A percentile compares a stretch with the other conserved stretches of the same genome.
Conservation (phyloP, 2,113 vertebrate species). For the Platysteira castanea region DNA sequence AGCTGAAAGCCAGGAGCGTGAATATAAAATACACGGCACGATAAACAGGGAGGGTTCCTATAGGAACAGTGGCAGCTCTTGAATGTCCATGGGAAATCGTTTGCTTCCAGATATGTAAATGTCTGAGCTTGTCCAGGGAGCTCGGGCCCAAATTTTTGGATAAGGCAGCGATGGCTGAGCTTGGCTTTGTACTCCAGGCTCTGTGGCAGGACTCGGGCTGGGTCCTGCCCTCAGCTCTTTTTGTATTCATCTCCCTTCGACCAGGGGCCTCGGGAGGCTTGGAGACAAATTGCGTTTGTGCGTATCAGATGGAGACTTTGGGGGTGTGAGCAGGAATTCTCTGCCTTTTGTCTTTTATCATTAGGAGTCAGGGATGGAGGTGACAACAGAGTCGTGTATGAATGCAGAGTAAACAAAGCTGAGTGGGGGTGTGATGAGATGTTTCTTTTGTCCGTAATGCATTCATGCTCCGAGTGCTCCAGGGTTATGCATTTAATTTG, state of each 20-base stretch:
- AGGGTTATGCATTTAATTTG: constrained; percentile 64
- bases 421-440: constrained; percentile 51
- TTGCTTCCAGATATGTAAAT: neutral
- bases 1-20: neutral
- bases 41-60: neutral
- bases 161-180: neutral
- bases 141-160: neutral
- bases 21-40: neutral
- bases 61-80: neutral
- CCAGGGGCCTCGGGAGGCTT: neutral
- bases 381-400: constrained; percentile 42
- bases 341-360: constrained; percentile 57
- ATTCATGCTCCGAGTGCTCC: constrained; percentile 55
- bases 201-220: neutral
- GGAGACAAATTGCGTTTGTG: constrained; percentile 18
- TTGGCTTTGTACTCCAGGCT: neutral
- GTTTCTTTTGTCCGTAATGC: constrained; percentile 59
- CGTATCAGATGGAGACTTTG: constrained; percentile 37
- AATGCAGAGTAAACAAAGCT: constrained; percentile 56
- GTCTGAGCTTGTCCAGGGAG: neutral
- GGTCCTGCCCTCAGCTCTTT: neutral
- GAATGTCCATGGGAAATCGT: neutral
- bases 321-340: constrained; percentile 10
- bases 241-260: neutral
- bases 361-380: constrained; percentile 26